A percentile compares a stretch with the other conserved stretches of the same genome.
These are phyloP conservation scores for Dynastes grantii DNA, from an alignment of 2,888 invertebrate genomes.

Conservation along the genomic window DNA sequence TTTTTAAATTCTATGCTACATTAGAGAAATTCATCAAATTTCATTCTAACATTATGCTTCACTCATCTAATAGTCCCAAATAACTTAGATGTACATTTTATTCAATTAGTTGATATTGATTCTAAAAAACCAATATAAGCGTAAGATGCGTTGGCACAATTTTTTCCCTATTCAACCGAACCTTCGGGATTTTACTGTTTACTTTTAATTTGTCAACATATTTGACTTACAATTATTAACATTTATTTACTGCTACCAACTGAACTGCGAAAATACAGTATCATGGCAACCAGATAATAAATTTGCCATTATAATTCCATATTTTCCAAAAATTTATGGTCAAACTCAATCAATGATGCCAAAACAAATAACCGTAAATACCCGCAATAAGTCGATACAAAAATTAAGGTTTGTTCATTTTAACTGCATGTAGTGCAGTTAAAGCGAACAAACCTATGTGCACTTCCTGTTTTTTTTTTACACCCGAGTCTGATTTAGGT, in stretches of 20 bases:
- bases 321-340: slow-evolving; percentile 38
- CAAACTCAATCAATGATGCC: slow-evolving; percentile 26
- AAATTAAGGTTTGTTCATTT: background rate
- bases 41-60: slow-evolving; percentile 30
- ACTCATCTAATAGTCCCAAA: background rate
- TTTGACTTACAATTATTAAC: slow-evolving; percentile 24
- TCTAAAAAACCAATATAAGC: slow-evolving; percentile 45
- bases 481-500: no score
- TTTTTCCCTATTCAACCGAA: slow-evolving; percentile 28
- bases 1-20: slow-evolving; percentile 14
- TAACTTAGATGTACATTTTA: slow-evolving; percentile 45
- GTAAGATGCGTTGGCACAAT: slow-evolving; percentile 50
- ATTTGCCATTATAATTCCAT: slow-evolving; percentile 41
- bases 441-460: no score
- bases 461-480: background rate
- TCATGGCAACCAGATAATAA: slow-evolving; percentile 39
- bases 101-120: slow-evolving; percentile 46
- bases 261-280: slow-evolving; percentile 8
- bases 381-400: background rate
- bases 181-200: background rate
- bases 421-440: no score
- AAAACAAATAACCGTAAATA: slow-evolving; percentile 31
- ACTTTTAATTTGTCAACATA: slow-evolving; percentile 37
- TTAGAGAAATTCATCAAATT: slow-evolving; percentile 29
- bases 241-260: slow-evolving; percentile 35